A percentile compares a stretch with the other conserved stretches of the same genome.
Conservation (phyloP, 1,140 invertebrate species). For the Saccostrea glomerata region DNA sequence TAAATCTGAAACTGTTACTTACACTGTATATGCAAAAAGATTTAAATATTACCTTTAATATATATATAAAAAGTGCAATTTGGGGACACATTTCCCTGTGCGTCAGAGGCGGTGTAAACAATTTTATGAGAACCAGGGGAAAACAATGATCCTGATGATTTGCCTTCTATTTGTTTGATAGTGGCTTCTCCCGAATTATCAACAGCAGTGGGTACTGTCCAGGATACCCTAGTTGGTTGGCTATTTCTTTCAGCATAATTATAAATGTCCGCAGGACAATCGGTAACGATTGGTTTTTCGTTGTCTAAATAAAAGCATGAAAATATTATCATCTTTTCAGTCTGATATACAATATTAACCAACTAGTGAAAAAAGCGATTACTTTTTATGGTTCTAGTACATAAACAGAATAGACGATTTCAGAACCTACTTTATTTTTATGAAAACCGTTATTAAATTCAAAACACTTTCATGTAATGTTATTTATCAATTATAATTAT, state of each 20-base stretch:
- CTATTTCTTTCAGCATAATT: constrained; percentile 7
- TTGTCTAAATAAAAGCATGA: background rate
- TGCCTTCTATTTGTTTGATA: background rate
- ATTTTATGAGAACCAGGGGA: background rate
- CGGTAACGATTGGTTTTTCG: background rate
- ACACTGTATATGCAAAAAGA: no score
- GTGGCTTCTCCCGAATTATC: background rate
- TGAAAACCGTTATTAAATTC: no score
- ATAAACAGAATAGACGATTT: no score
- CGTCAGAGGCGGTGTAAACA: background rate
- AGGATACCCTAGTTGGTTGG: background rate
- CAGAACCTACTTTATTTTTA: no score
- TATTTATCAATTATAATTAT: no score
- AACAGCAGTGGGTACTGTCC: background rate
- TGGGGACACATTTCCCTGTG: background rate
- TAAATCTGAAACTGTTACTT: no score
- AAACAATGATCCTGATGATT: background rate
- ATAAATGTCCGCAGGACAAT: background rate
- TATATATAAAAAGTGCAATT: background rate
- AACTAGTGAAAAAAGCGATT: no score
- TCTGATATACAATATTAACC: no score
- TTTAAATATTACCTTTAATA: background rate
- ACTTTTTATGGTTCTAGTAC: no score
- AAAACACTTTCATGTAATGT: no score
- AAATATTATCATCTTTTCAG: no score